phyloP scores from a whole-genome alignment of 2,888 invertebrate genomes.

The Muschampia plurimacula region DNA sequence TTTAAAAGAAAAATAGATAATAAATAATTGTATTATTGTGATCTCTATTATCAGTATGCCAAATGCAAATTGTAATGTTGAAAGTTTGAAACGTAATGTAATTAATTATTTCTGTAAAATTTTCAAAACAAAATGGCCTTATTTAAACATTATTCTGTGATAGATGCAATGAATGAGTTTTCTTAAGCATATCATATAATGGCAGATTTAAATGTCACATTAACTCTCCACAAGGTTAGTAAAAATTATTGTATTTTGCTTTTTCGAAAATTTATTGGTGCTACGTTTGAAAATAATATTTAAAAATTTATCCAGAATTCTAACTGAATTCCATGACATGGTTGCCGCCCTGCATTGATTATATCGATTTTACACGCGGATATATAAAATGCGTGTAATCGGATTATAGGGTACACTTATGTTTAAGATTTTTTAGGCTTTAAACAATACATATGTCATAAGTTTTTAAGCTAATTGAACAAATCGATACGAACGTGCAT shows the following conservation, averaged over 20 bases:
- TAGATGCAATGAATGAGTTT: slow-evolving; percentile 33
- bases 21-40: slow-evolving; percentile 2
- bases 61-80: slow-evolving; percentile 7
- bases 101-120: slow-evolving; percentile 4
- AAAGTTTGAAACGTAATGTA: slow-evolving; percentile 1
- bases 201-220: slow-evolving; percentile 25
- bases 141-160: slow-evolving; percentile 33
- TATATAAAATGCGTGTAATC: slow-evolving; percentile 75
- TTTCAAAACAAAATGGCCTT: not conserved
- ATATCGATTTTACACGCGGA: slow-evolving; percentile 68
- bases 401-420: slow-evolving; percentile 75
- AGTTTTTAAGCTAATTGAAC: slow-evolving; percentile 60
- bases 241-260: slow-evolving; percentile 1
- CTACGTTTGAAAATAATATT: slow-evolving; percentile 42
- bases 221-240: not conserved
- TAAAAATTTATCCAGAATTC: slow-evolving; percentile 27
- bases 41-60: slow-evolving; percentile 22
- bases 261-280: slow-evolving; percentile 42
- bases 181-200: slow-evolving; percentile 19
- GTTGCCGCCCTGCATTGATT: slow-evolving; percentile 70
- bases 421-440: slow-evolving; percentile 74
- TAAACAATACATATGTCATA: slow-evolving; percentile 63
- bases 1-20: not conserved
- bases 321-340: slow-evolving; percentile 35
- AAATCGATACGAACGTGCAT: slow-evolving; percentile 64